Percentiles rank a stretch among this genome's conserved stretches.
phyloP scores from a whole-genome alignment of 2,888 invertebrate genomes.

The Acanthoscelides obtectus region DNA sequence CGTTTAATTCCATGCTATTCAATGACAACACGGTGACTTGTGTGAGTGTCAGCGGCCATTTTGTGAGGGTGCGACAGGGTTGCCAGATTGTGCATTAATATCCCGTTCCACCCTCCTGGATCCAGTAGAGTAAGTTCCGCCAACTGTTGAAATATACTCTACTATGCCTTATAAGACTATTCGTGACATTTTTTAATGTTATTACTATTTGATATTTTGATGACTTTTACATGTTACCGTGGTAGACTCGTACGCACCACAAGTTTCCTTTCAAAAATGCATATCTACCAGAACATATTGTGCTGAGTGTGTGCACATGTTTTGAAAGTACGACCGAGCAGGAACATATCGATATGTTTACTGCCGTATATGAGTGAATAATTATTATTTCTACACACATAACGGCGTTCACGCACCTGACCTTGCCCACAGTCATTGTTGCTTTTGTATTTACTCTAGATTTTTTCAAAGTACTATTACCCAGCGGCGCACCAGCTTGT shows the following conservation, averaged over 20 bases:
- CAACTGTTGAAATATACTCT: too few species aligned
- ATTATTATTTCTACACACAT: constrained; percentile 4
- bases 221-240: too few species aligned
- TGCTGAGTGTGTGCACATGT: background rate
- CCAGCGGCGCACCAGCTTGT: background rate
- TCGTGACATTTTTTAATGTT: too few species aligned
- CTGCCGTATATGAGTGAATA: constrained; percentile 3
- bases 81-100: too few species aligned
- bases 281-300: background rate
- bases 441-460: background rate
- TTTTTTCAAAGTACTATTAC: background rate
- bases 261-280: background rate
- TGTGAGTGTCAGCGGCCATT: too few species aligned
- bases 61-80: too few species aligned
- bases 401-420: background rate
- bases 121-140: too few species aligned
- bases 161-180: too few species aligned
- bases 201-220: too few species aligned
- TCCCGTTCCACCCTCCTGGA: too few species aligned
- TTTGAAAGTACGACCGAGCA: constrained; percentile 1
- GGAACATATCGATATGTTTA: constrained; percentile 1
- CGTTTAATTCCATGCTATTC: too few species aligned
- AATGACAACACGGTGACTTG: too few species aligned
- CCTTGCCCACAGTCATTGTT: background rate
- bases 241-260: background rate